These are phyloP conservation scores for Pseudoips prasinana DNA, from an alignment of 2,888 invertebrate genomes.

Conservation along the genomic window DNA sequence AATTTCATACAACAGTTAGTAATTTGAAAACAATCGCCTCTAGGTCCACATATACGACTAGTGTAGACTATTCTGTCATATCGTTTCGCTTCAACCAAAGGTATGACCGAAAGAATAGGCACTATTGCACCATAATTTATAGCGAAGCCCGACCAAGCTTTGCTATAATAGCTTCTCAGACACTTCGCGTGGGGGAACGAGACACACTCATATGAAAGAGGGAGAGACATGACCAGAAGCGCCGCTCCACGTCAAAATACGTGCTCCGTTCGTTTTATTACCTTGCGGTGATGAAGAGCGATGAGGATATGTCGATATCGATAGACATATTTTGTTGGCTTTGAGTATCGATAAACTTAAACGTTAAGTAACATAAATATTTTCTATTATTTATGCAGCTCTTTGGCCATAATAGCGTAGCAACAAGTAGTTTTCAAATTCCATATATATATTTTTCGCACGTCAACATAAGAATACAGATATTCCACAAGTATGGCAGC, in stretches of 20 bases:
- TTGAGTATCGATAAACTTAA: slow-evolving; percentile 14
- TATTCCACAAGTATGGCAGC: no score
- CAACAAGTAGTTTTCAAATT: no score
- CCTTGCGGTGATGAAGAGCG: slow-evolving; percentile 51
- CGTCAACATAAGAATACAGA: no score
- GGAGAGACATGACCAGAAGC: slow-evolving; percentile 72
- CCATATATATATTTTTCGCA: no score
- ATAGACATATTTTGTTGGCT: slow-evolving; percentile 19
- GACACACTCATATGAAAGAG: slow-evolving; percentile 50
- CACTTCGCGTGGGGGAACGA: slow-evolving; percentile 59
- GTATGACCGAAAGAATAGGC: slow-evolving; percentile 66
- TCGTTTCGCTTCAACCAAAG: slow-evolving; percentile 50
- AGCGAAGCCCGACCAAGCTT: slow-evolving; percentile 64
- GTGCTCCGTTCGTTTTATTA: slow-evolving; percentile 81
- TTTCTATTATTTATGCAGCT: no score
- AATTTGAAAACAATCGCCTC: no score
- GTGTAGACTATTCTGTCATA: slow-evolving; percentile 59
- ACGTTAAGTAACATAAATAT: no score
- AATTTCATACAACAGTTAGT: no score
- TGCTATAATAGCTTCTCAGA: slow-evolving; percentile 76
- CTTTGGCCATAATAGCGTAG: no score
- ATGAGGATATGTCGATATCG: slow-evolving; percentile 48
- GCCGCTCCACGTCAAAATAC: slow-evolving; percentile 82
- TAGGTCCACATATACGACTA: slow-evolving; percentile 3
- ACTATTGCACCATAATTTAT: slow-evolving; percentile 79